Evolutionary conservation across 2,113 vertebrate species (phyloP).

Genomic region (Mesoclemmys tuberculata): DNA sequence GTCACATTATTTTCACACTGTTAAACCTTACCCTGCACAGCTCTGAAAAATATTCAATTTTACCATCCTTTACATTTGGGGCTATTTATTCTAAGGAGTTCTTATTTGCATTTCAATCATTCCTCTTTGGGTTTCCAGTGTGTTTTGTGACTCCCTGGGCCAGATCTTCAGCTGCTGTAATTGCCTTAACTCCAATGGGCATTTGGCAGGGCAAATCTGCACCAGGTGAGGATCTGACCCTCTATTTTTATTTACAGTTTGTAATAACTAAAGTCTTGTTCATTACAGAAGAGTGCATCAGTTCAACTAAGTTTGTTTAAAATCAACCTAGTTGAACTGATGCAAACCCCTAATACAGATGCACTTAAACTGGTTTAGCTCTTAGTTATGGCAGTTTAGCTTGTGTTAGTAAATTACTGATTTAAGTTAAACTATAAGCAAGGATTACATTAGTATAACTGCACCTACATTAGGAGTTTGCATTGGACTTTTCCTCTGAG

Average conservation of each 20-base stretch:
- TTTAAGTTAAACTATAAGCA: too few species aligned
- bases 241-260: neutral
- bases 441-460: too few species aligned
- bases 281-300: neutral
- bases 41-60: neutral
- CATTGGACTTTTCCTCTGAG: neutral
- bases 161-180: neutral
- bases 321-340: neutral
- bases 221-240: neutral
- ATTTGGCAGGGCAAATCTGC: neutral
- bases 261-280: neutral
- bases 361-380: neutral
- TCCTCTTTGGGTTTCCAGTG: neutral
- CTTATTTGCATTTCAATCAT: slow-evolving; percentile 24
- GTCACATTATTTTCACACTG: neutral
- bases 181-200: neutral
- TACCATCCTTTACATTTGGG: slow-evolving; percentile 3
- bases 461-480: too few species aligned
- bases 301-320: neutral
- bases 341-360: neutral
- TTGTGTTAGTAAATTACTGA: too few species aligned
- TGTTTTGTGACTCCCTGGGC: fast-evolving
- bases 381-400: too few species aligned
- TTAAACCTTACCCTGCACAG: neutral
- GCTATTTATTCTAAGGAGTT: neutral